Percentiles rank a stretch among this genome's conserved stretches.
phyloP scores from a whole-genome alignment of 2,113 vertebrate species.

The Epinephelus fuscoguttatus region DNA sequence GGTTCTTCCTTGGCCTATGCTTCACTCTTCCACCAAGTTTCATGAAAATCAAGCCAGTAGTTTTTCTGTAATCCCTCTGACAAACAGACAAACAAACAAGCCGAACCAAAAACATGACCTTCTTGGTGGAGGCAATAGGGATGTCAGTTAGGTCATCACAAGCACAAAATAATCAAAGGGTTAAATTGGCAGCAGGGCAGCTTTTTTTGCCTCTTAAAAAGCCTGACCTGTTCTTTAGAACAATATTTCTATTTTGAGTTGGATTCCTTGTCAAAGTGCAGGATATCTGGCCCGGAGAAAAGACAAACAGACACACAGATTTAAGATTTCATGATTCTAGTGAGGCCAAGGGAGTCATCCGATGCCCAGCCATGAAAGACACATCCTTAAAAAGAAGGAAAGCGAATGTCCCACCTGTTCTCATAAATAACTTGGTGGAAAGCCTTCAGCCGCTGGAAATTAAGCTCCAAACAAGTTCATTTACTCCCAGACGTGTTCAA shows the following conservation, averaged over 20 bases:
- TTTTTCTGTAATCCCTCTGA: too few species aligned
- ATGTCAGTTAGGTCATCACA: too few species aligned
- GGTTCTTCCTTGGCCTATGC: too few species aligned
- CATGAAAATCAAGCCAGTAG: too few species aligned
- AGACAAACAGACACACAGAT: slow-evolving; percentile 15
- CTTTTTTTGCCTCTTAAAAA: background rate
- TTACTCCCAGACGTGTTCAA: slow-evolving; percentile 81
- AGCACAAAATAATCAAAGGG: background rate
- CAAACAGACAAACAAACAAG: too few species aligned
- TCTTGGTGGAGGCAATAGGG: too few species aligned
- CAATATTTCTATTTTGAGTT: slow-evolving; percentile 14
- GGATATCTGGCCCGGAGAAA: slow-evolving; percentile 3
- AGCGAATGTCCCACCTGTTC: slow-evolving; percentile 55
- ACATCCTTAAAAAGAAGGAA: slow-evolving; percentile 25
- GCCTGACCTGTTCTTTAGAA: background rate
- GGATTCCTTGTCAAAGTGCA: background rate
- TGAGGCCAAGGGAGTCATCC: slow-evolving; percentile 29
- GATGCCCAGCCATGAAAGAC: slow-evolving; percentile 23
- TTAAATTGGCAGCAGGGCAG: background rate
- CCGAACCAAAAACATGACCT: too few species aligned
- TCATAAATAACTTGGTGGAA: slow-evolving; percentile 67
- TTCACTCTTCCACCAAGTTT: too few species aligned
- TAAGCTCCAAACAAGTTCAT: slow-evolving; percentile 82
- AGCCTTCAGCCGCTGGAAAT: slow-evolving; percentile 73
- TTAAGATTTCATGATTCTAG: slow-evolving; percentile 14